Evolutionary conservation across 1,140 invertebrate species (phyloP).

Genomic region (Neocloeon triangulifer): DNA sequence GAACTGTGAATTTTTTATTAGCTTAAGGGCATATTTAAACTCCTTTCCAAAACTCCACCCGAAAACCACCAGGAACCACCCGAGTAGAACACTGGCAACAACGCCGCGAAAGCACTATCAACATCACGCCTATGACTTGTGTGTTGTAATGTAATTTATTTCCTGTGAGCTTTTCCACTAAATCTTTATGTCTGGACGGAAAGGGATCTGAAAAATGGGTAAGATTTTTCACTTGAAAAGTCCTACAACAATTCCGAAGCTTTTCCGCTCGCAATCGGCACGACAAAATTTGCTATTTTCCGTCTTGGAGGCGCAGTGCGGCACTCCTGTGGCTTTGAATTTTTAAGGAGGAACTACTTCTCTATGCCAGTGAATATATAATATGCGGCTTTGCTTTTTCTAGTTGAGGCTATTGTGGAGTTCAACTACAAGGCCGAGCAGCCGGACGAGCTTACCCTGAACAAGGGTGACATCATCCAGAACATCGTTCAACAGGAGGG

Average conservation of each 20-base stretch:
- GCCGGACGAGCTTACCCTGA: conserved; percentile 60
- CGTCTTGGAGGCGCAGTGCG: not conserved
- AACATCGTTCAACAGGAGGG: conserved; percentile 61
- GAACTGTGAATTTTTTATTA: too few species aligned
- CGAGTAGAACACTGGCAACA: not conserved
- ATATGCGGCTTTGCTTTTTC: too few species aligned
- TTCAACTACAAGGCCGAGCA: conserved; percentile 61
- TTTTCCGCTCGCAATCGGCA: too few species aligned
- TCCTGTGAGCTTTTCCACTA: not conserved
- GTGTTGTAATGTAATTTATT: not conserved
- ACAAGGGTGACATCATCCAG: conserved; percentile 73
- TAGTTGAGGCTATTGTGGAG: conserved; percentile 57
- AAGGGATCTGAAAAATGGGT: too few species aligned
- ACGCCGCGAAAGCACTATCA: not conserved
- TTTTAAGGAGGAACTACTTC: not conserved
- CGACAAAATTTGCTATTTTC: too few species aligned
- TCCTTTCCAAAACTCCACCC: too few species aligned
- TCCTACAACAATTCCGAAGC: too few species aligned
- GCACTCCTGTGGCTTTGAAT: not conserved
- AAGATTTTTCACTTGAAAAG: too few species aligned
- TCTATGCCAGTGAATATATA: conserved; percentile 4
- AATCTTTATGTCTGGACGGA: not conserved
- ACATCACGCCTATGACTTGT: too few species aligned
- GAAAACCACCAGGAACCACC: too few species aligned
- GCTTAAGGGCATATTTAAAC: too few species aligned